These are phyloP conservation scores for Neodon shergylaensis DNA, from an alignment of 2,113 vertebrate species.

Conservation along the genomic window DNA sequence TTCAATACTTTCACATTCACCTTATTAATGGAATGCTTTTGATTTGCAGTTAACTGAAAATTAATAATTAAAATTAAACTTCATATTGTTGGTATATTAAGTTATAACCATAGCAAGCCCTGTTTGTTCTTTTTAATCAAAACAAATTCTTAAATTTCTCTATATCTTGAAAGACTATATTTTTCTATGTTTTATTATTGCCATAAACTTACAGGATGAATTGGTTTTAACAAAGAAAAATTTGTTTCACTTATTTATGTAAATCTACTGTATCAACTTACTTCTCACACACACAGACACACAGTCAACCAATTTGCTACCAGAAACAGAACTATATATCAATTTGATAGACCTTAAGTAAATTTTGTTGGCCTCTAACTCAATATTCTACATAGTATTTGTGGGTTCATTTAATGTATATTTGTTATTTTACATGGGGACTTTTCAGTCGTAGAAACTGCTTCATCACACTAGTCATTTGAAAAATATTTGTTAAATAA, in stretches of 20 bases:
- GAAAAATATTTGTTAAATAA: background rate
- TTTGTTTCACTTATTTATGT: conserved; percentile 5
- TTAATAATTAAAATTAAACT: conserved; percentile 31
- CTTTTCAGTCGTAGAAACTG: background rate
- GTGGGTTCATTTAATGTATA: background rate
- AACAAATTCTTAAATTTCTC: background rate
- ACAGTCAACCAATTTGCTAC: background rate
- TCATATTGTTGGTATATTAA: background rate
- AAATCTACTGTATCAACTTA: background rate
- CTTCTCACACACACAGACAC: background rate
- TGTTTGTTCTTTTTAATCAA: conserved; percentile 24
- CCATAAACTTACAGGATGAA: background rate
- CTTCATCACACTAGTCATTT: background rate
- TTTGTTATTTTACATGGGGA: background rate
- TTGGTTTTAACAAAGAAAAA: background rate
- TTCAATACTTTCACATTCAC: too few relatives aligned
- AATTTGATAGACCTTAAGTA: background rate
- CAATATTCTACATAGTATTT: background rate
- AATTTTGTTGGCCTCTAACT: conserved; percentile 16
- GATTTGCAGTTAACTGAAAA: conserved; percentile 29
- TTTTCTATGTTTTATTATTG: conserved; percentile 16
- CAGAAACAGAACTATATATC: background rate
- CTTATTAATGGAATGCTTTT: background rate
- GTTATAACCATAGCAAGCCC: background rate
- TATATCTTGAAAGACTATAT: background rate